A percentile compares a stretch with the other conserved stretches of the same genome.
phyloP scores from a whole-genome alignment of 2,888 invertebrate genomes.

The Nowickia ferox region DNA sequence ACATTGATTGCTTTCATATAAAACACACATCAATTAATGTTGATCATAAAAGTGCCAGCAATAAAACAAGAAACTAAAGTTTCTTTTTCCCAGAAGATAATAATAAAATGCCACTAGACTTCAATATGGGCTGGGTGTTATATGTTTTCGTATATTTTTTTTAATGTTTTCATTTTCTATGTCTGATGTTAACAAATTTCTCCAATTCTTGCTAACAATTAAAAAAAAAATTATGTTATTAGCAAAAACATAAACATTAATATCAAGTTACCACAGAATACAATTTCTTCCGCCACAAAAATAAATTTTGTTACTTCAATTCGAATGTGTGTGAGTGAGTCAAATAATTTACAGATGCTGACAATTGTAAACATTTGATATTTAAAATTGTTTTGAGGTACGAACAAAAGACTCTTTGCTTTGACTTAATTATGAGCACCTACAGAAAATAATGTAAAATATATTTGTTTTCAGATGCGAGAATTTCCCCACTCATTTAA shows the following conservation, averaged over 20 bases:
- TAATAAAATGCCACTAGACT: constrained; percentile 37
- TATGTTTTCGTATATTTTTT: not conserved
- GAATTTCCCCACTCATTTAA: not conserved
- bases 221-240: constrained; percentile 68
- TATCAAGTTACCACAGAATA: constrained; percentile 58
- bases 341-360: constrained; percentile 11
- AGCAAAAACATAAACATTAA: constrained; percentile 61
- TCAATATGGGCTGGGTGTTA: constrained; percentile 26
- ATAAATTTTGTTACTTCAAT: not conserved
- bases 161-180: constrained; percentile 10
- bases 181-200: constrained; percentile 48
- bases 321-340: not conserved
- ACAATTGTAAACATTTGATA: constrained; percentile 34
- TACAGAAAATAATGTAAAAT: constrained; percentile 3
- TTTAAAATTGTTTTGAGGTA: constrained; percentile 24
- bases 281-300: constrained; percentile 39
- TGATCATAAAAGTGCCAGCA: constrained; percentile 52
- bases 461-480: constrained; percentile 49
- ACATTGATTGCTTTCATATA: not conserved
- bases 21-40: constrained; percentile 29
- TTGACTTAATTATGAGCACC: constrained; percentile 61
- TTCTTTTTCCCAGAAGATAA: constrained; percentile 5
- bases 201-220: constrained; percentile 62
- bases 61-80: constrained; percentile 46
- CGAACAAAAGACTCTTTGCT: constrained; percentile 37